Conservation (phyloP, 1,140 invertebrate genomes). For the Papilio dardanus region DNA sequence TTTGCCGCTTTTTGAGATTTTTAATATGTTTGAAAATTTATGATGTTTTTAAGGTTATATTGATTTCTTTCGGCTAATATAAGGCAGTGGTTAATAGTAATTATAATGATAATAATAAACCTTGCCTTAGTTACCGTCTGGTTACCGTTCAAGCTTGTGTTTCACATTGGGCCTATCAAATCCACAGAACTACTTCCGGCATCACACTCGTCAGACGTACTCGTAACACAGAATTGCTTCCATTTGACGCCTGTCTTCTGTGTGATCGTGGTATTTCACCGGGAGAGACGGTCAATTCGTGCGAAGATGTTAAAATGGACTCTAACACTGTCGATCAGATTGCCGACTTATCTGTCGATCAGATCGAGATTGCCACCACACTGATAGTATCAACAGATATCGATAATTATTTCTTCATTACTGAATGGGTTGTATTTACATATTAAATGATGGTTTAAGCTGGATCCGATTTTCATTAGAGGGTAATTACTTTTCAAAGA, state of each 20-base stretch:
- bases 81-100: neutral
- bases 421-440: neutral
- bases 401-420: neutral
- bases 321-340: too few species aligned
- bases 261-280: too few species aligned
- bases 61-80: neutral
- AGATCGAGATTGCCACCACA: neutral
- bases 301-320: too few species aligned
- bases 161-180: too few species aligned
- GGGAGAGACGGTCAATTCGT: too few species aligned
- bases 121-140: too few species aligned
- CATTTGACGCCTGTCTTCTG: too few species aligned
- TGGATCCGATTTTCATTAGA: neutral
- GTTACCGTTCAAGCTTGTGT: too few species aligned
- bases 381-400: neutral
- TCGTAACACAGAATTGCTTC: too few species aligned
- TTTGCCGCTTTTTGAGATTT: neutral
- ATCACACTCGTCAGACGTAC: too few species aligned
- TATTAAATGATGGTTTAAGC: neutral
- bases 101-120: neutral
- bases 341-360: too few species aligned
- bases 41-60: neutral
- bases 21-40: neutral
- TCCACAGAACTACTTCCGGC: neutral
- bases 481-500: too few species aligned